Conservation (phyloP, 1,140 invertebrate species). For the Drosophila ohnishii region DNA sequence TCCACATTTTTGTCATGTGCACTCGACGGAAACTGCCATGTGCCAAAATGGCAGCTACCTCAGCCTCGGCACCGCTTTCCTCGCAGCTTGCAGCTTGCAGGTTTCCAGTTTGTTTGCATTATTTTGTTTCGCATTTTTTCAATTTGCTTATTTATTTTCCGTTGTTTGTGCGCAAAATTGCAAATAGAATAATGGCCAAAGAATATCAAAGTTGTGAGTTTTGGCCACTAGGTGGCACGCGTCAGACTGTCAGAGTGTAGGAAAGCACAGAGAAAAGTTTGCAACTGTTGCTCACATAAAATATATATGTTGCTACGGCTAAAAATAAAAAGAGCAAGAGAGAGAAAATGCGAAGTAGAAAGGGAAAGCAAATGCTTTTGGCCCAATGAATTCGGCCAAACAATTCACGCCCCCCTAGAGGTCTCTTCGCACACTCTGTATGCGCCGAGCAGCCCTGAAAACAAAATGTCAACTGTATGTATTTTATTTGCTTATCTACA, state of each 20-base stretch:
- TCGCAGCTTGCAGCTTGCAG: constrained; percentile 23
- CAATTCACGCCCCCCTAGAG: constrained; percentile 42
- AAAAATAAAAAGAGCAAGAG: constrained; percentile 23
- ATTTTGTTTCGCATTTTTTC: constrained; percentile 38
- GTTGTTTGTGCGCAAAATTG: constrained; percentile 45
- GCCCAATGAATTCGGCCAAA: constrained; percentile 46
- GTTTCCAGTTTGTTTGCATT: constrained; percentile 49
- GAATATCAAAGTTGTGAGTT: constrained; percentile 49
- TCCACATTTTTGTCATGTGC: constrained; percentile 74
- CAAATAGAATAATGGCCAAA: constrained; percentile 56
- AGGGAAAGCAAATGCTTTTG: constrained; percentile 18
- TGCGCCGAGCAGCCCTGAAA: constrained; percentile 6
- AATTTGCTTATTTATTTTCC: constrained; percentile 54
- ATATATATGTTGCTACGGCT: constrained; percentile 2
- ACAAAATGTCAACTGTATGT: constrained; percentile 47
- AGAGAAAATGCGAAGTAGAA: not conserved
- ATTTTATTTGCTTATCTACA: constrained; percentile 54
- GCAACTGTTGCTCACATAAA: constrained; percentile 38
- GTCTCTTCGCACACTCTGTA: constrained; percentile 8
- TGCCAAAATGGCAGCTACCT: constrained; percentile 59
- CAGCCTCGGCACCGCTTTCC: not conserved
- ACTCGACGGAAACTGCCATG: constrained; percentile 74
- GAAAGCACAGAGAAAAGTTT: constrained; percentile 31
- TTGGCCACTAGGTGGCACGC: constrained; percentile 47
- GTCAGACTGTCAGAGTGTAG: constrained; percentile 24